Percentiles rank a stretch among this genome's conserved stretches.
Evolutionary conservation across 2,113 vertebrate species (phyloP).

Genomic region (Corapipo altera): DNA sequence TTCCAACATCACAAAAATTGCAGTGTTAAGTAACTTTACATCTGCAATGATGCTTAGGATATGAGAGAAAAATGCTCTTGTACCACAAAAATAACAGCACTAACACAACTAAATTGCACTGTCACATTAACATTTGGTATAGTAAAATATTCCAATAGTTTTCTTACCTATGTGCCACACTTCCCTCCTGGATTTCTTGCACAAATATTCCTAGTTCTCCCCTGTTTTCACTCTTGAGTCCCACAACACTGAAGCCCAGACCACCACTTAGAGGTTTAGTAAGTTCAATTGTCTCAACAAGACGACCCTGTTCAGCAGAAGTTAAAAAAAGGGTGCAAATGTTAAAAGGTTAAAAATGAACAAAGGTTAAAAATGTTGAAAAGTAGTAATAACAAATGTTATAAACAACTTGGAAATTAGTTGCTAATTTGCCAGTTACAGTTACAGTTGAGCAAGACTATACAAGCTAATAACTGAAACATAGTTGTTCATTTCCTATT

Average conservation of each 20-base stretch:
- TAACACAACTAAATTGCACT: not conserved
- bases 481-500: accelerated
- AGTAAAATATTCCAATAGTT: not conserved
- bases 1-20: not conserved
- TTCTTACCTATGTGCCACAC: constrained; percentile 85
- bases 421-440: not conserved
- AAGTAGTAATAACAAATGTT: not conserved
- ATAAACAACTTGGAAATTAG: not conserved
- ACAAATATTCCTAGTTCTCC: constrained; percentile 96
- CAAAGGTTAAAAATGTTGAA: not conserved
- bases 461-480: not conserved
- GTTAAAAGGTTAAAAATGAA: not conserved
- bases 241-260: constrained; percentile 93
- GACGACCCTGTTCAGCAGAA: constrained; percentile 81
- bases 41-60: not conserved
- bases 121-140: not conserved
- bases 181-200: constrained; percentile 92
- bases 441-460: not conserved
- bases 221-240: constrained; percentile 89
- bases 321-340: not conserved
- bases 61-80: not conserved
- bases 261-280: constrained; percentile 85
- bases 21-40: not conserved
- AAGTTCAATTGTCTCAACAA: constrained; percentile 85
- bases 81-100: not conserved